These are phyloP conservation scores for Alligator mississippiensis DNA, from an alignment of 2,113 vertebrate genomes.

Conservation along the genomic window DNA sequence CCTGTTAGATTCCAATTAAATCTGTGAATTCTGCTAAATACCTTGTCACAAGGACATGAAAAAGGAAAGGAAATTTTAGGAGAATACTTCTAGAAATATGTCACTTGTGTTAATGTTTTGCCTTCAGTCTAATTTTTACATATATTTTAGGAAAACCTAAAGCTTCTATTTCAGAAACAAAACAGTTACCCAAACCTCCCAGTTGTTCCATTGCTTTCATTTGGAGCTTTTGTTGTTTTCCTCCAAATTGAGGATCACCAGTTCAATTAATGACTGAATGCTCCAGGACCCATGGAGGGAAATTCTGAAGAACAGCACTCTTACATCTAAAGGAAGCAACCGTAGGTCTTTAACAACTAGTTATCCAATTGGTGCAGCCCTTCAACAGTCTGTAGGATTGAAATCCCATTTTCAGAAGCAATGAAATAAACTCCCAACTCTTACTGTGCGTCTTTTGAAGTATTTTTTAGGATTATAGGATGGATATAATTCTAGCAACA, in stretches of 20 bases:
- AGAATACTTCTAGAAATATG: slow-evolving; percentile 44
- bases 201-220: background rate
- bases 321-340: slow-evolving; percentile 1
- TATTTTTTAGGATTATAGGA: background rate
- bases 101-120: slow-evolving; percentile 45
- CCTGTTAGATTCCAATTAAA: too few species aligned
- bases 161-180: background rate
- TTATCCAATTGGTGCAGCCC: background rate
- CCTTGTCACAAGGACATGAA: too few species aligned
- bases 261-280: background rate
- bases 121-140: background rate
- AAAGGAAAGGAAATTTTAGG: too few species aligned
- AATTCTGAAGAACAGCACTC: background rate
- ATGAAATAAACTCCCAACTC: background rate
- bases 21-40: too few species aligned
- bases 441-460: background rate
- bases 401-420: slow-evolving; percentile 16
- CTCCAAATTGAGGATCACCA: background rate
- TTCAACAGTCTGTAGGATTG: slow-evolving; percentile 1
- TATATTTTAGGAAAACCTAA: background rate
- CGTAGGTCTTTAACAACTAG: background rate
- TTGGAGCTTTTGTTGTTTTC: background rate
- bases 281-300: background rate
- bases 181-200: background rate
- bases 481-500: background rate